phyloP scores from a whole-genome alignment of 2,113 vertebrate genomes.

The Suricata suricatta region DNA sequence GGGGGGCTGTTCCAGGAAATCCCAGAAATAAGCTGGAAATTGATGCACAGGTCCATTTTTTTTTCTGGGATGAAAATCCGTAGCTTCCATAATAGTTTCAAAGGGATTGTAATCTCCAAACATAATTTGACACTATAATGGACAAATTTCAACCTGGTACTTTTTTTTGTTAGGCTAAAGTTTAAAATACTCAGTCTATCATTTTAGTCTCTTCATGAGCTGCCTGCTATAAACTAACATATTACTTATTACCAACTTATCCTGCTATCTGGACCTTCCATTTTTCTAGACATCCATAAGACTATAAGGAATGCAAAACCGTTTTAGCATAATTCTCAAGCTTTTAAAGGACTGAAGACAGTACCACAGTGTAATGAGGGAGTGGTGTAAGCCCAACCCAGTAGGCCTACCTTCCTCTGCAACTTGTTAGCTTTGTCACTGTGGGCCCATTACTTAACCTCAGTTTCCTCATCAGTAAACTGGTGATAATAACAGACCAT shows the following conservation, averaged over 20 bases:
- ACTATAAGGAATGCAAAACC: not conserved
- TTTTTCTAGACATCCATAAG: slow-evolving; percentile 21
- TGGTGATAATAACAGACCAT: not conserved
- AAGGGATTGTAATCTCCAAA: not conserved
- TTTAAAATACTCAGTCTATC: not conserved
- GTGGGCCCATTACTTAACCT: not conserved
- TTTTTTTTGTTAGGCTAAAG: not conserved
- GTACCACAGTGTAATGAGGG: not conserved
- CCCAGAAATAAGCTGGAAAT: not conserved
- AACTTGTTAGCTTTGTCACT: not conserved
- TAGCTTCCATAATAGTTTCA: not conserved
- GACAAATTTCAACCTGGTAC: not conserved
- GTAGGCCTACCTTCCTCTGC: not conserved
- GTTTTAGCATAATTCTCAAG: not conserved
- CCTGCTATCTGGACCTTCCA: not conserved
- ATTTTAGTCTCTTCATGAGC: not conserved
- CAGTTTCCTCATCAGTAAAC: not conserved
- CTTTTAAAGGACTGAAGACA: not conserved
- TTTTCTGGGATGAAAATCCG: not conserved
- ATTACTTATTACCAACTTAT: not conserved
- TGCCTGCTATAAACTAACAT: not conserved
- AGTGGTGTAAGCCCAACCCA: not conserved
- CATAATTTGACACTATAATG: not conserved
- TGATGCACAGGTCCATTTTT: not conserved
- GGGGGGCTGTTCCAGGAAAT: not conserved